These are phyloP conservation scores for Eumerus sabulonum DNA, from an alignment of 2,888 invertebrate genomes.

Conservation along the genomic window DNA sequence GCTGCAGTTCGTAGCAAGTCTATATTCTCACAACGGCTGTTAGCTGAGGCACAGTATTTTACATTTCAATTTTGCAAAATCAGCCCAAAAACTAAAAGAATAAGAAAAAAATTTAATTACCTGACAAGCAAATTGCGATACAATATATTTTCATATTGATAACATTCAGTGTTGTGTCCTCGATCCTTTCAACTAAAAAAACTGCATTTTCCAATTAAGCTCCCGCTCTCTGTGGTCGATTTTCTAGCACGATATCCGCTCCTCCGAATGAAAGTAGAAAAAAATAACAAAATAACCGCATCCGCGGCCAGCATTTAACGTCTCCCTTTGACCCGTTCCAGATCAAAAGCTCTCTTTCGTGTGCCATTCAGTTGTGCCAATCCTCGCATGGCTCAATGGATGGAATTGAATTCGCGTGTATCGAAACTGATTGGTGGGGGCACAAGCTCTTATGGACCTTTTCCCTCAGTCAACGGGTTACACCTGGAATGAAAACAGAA, in stretches of 20 bases:
- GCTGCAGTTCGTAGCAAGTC: too few species aligned
- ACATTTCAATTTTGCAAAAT: too few species aligned
- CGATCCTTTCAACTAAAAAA: conserved; percentile 72
- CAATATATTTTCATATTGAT: conserved; percentile 75
- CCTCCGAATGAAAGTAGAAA: too few species aligned
- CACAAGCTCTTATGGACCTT: background rate
- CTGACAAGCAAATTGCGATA: conserved; percentile 72
- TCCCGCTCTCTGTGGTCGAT: conserved; percentile 11
- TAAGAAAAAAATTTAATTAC: conserved; percentile 41
- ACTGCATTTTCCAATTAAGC: conserved; percentile 62
- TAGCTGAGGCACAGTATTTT: too few species aligned
- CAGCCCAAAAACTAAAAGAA: too few species aligned
- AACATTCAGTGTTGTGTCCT: conserved; percentile 72
- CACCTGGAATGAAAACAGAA: conserved; percentile 38
- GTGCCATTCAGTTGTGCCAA: conserved; percentile 37
- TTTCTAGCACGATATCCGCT: too few species aligned
- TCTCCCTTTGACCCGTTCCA: conserved; percentile 2
- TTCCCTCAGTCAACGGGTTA: background rate
- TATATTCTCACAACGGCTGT: too few species aligned
- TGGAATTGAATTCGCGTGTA: conserved; percentile 27
- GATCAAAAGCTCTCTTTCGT: background rate
- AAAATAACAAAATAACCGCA: too few species aligned
- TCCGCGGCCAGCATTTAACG: background rate
- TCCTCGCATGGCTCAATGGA: conserved; percentile 51
- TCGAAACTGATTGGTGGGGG: conserved; percentile 18